Evolutionary conservation across 2,888 invertebrate genomes (phyloP), one percentile per base, ranked within the genome.

Genomic region (Scaptomyza cyrtandrae): DNA sequence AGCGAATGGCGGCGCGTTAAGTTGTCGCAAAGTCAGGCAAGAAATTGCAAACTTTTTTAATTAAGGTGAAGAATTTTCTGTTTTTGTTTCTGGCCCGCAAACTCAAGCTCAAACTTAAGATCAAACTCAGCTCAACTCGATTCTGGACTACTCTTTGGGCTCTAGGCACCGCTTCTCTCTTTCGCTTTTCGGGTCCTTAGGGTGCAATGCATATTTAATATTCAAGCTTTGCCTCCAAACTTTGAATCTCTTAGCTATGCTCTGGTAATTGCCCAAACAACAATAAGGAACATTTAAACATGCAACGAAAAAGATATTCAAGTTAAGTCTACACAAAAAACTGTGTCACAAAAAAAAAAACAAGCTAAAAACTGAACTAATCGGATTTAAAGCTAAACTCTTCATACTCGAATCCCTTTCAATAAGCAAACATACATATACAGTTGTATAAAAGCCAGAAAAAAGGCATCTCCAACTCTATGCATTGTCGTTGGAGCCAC

Each of bases 21-120:
- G 71, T 71, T 79, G 82, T 74, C 80, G 82, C 77, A 71, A 55
- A 68, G 73, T 64, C 68, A 58, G 56, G 49, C 58, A 74, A 71
- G 68, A 80, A 71, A 75, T 65, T 79, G 69, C 71, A 82, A 83
- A 83, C 80, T 83, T 83, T 83, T 83, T 83, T 83, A 83, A 83
- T 83, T 85, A 83, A 85, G 86, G 83, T 82, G 72, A 80, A 58
- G 83, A 85, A 83, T 85, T 82, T 16, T 4, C 9, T 35, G 11
- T 11, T 13, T 13, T 4, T 35, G 3, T 35, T 35, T 35, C 5
- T 65, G 57, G 19, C 19, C 19, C 19, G 2, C 81, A 5, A 16
- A 13, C 48, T 48, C 9, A 33, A 33, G 11, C 33, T 31, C 31
- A 29, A 19, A 19, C 19, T 19, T 2, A 19, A 19, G 19, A 19